Evolutionary conservation across 2,797 vertebrate species (phyloP), one percentile per base, ranked within the genome.

Genomic region (Tragelaphus eurycerus): DNA sequence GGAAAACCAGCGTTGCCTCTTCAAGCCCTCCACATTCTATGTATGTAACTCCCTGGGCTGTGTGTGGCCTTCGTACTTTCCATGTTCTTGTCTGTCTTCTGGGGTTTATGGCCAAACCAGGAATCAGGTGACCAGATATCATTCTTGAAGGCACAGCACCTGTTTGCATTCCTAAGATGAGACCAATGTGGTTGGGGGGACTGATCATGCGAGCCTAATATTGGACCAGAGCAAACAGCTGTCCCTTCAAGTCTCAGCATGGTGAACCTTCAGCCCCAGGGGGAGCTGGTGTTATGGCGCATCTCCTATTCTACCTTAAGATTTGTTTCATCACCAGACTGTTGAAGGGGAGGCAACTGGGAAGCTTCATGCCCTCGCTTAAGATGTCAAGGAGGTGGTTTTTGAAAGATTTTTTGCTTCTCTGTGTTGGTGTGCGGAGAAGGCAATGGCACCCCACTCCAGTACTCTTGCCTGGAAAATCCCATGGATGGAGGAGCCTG

Each of bases 71-170:
- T 25, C 14, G 9, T 3, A 9, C 74, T 67, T 81, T 67, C 12
- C 31, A 81, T 25, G 67, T 48, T 93, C 64, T 93, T 48, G 10
- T 94, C 60, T 57, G 0, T 92, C 62, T 93, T 46, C 38, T n/a
- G 9, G 3, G 38, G 4, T 95, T 92, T 79, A 55, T 87, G 83
- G 83, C 11, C 19, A n/a, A 43, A 23, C 57, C 25, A 67, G 43
- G 25, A 29, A 52, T 81, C 17, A 34, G 29, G 31, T 91, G 38
- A 57, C 5, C n/a, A 34, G 67, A 29, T 5, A 3, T 17, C 78
- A 11, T 89, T 84, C 43, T 46, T 96, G 19, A 4, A 88, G 52
- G 59, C 13, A 1, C 7, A 62, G 89, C 23, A 23, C 54, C 21
- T 83, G 57, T 64, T 92, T 84, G 25, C 4, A 12, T 95, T 93